phyloP scores from a whole-genome alignment of 2,888 invertebrate genomes.

The Spatulosminthurus flaviceps region DNA sequence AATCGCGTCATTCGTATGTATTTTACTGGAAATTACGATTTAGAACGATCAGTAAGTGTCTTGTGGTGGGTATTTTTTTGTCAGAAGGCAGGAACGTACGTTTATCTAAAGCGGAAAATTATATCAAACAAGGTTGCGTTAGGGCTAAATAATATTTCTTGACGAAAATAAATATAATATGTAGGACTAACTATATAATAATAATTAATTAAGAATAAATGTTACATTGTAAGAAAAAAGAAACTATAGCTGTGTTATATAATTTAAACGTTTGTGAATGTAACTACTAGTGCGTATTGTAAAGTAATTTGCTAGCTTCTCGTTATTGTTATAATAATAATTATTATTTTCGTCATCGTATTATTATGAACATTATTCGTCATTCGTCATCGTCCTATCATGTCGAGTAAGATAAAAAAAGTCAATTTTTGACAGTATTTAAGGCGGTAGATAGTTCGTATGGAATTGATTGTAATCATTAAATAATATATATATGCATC shows the following conservation, averaged over 20 bases:
- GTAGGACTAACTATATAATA: too few species aligned
- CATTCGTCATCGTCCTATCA: background rate
- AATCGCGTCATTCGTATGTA: too few species aligned
- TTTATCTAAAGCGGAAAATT: background rate
- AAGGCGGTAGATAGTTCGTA: conserved; percentile 13
- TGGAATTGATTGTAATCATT: background rate
- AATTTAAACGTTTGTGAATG: background rate
- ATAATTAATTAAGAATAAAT: too few species aligned
- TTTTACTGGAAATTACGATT: too few species aligned
- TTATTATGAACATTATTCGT: too few species aligned
- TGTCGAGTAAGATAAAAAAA: background rate
- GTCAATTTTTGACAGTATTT: conserved; percentile 7
- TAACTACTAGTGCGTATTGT: background rate
- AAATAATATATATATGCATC: background rate
- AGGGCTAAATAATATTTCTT: background rate
- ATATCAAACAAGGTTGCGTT: background rate
- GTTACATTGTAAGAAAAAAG: background rate
- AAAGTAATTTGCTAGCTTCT: too few species aligned
- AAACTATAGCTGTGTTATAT: background rate
- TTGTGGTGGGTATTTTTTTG: conserved; percentile 13
- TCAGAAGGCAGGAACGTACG: background rate
- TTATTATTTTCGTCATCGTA: too few species aligned
- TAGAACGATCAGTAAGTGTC: too few species aligned
- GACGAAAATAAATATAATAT: background rate
- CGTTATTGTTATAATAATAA: too few species aligned